phyloP scores from a whole-genome alignment of 1,140 invertebrate genomes.

The Diorhabda carinulata region DNA sequence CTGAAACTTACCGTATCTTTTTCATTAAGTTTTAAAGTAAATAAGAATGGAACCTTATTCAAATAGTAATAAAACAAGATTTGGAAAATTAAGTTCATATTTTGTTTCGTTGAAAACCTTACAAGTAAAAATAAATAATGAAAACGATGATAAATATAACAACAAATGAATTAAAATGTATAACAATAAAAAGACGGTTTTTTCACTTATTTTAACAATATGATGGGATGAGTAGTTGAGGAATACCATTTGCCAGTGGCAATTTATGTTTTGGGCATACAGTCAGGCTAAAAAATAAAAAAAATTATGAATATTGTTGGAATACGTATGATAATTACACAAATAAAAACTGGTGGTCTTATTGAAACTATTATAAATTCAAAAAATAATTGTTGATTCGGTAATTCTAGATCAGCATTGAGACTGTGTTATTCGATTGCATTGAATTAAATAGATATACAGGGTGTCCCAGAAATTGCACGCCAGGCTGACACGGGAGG shows the following conservation, averaged over 20 bases:
- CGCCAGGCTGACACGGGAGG: too few species aligned
- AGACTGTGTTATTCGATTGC: too few species aligned
- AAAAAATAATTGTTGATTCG: too few species aligned
- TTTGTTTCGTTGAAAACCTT: constrained; percentile 8
- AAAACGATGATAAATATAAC: neutral
- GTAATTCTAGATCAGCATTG: too few species aligned
- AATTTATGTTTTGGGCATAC: constrained; percentile 56
- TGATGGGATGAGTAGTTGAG: constrained; percentile 35
- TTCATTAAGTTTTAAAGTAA: too few species aligned
- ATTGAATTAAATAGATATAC: too few species aligned
- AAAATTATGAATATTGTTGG: neutral
- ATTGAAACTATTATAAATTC: too few species aligned
- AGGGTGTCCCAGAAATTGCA: too few species aligned
- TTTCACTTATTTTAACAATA: constrained; percentile 30
- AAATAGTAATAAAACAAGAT: constrained; percentile 1
- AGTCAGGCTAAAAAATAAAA: constrained; percentile 51
- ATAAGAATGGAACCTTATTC: neutral
- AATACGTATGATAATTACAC: too few species aligned
- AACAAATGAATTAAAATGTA: neutral
- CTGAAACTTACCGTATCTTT: too few species aligned
- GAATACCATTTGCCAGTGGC: constrained; percentile 48
- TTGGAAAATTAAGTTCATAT: constrained; percentile 8
- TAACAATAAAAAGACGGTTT: neutral
- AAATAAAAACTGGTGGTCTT: too few species aligned
- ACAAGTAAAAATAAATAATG: constrained; percentile 9